These are phyloP conservation scores for Mormyrus proboscirostris DNA, from an alignment of 2,797 vertebrate species.

Conservation along the genomic window DNA sequence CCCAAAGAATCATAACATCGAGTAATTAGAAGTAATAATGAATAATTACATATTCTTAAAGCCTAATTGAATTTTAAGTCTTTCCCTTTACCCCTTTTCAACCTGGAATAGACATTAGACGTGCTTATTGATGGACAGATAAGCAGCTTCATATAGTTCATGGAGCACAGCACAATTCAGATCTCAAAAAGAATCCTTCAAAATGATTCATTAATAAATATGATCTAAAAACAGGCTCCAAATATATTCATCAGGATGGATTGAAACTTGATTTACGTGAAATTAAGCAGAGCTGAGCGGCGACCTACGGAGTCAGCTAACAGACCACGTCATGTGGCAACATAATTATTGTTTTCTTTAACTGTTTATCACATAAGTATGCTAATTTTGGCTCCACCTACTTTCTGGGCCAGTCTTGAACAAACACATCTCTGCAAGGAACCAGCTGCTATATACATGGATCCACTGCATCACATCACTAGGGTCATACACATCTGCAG, in stretches of 20 bases:
- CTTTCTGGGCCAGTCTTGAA: neutral
- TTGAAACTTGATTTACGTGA: neutral
- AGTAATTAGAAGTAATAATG: neutral
- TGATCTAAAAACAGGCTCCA: neutral
- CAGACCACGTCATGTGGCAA: neutral
- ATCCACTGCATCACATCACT: neutral
- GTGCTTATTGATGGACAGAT: neutral
- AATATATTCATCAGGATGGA: neutral
- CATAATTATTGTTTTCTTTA: constrained; percentile 3
- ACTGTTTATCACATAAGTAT: constrained; percentile 11
- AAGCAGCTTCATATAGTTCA: neutral
- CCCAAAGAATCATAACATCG: neutral
- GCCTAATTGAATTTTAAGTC: neutral
- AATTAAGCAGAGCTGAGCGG: neutral
- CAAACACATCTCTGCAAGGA: neutral
- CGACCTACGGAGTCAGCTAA: neutral
- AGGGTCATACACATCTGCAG: neutral
- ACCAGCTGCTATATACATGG: neutral
- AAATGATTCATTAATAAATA: neutral
- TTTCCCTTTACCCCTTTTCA: neutral
- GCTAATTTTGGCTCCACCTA: neutral
- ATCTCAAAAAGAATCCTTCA: neutral
- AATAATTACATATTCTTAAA: constrained; percentile 5
- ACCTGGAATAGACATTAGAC: neutral
- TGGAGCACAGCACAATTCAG: neutral